These are phyloP conservation scores for Amphipoea oculea DNA, from an alignment of 2,888 invertebrate species.

Conservation along the genomic window DNA sequence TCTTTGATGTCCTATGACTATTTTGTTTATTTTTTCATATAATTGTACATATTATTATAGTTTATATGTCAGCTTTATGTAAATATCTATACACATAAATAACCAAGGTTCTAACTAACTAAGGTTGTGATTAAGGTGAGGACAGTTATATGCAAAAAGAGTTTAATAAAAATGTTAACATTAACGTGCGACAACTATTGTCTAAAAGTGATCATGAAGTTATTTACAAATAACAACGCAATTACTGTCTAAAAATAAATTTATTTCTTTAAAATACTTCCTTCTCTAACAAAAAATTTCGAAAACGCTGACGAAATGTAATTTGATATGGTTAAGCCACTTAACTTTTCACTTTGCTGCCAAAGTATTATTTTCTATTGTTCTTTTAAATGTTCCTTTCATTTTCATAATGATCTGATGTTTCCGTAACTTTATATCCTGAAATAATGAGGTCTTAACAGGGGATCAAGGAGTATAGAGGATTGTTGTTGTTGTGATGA, in stretches of 20 bases:
- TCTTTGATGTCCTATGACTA: too few relatives aligned
- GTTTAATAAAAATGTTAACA: too few relatives aligned
- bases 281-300: neutral
- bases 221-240: neutral
- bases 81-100: too few relatives aligned
- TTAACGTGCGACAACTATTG: too few relatives aligned
- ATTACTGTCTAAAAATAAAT: neutral
- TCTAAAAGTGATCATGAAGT: too few relatives aligned
- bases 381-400: slow-evolving; percentile 28
- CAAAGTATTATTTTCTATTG: slow-evolving; percentile 36
- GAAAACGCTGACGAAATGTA: slow-evolving; percentile 22
- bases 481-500: too few relatives aligned
- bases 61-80: too few relatives aligned
- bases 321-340: slow-evolving; percentile 43
- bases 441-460: slow-evolving; percentile 35
- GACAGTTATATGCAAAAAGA: too few relatives aligned
- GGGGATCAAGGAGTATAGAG: neutral
- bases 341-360: slow-evolving; percentile 38
- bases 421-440: slow-evolving; percentile 41
- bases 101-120: too few relatives aligned
- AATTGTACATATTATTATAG: too few relatives aligned
- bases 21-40: too few relatives aligned
- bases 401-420: slow-evolving; percentile 37
- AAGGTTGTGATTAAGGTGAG: too few relatives aligned
- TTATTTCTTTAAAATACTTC: neutral